Evolutionary conservation across 2,888 invertebrate genomes (phyloP), one percentile per base, ranked within the genome.

Genomic region (Hirudinaria manillensis): DNA sequence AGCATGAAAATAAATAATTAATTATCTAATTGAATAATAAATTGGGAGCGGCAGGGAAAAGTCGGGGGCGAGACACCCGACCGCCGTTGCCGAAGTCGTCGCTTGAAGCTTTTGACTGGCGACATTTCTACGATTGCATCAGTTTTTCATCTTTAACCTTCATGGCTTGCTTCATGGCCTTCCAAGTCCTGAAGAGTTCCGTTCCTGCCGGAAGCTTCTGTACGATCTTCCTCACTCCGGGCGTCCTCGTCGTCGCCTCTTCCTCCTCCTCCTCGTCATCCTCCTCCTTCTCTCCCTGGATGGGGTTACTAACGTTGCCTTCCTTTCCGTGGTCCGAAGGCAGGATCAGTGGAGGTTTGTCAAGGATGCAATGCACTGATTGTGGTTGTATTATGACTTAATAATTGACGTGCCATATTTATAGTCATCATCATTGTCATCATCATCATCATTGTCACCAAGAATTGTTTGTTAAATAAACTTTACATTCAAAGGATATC

Each of bases 401-500:
- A 16, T 4, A 3, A 24, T 21, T 61, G 24, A 21, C 21, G 7
- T 19, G 61, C 13, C 24, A 61, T 61, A 61, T 6, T 61, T 1
- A 61, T 27, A 4, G n/a, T 27, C 24, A 61, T 29, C 61, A n/a
- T 61, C 61, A 24, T 27, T 19, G 19, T 29, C 24, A 61, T 19
- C 24, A 61, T 45, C 13, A 45, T 45, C 61, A 61, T 16, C 61
- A 24, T 6, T 19, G 19, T n/a, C 24, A 61, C 29, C 24, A 61
- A 61, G n/a, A 61, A 61, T 27, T 4, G 13, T 19, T 27, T 61
- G 29, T 6, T 21, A 61, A 29, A 24, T 61, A n/a, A 16, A 56
- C 56, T 56, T 24, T 21, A n/a, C n/a, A 16, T 45, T 45, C 1
- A 76, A 82, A 84, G 83, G 83, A 85, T 83, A 82, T 82, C 83